phyloP scores from a whole-genome alignment of 53 echinoderm and acorn worm genomes.

The Apostichopus leukothele region DNA sequence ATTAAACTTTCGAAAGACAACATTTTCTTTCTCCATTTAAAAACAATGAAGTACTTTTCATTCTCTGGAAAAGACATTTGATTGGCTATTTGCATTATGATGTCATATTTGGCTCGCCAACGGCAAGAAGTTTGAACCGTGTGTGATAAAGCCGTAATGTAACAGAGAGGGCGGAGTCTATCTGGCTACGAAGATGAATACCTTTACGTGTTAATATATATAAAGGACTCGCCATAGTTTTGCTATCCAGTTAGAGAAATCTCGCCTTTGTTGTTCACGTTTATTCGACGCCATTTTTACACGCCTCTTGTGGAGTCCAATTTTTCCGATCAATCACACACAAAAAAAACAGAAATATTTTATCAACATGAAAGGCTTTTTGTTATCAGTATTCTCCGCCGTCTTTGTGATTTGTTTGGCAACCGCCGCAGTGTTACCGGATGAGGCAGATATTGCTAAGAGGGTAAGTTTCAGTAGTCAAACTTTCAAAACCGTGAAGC shows the following conservation, averaged over 20 bases:
- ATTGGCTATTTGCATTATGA: background rate
- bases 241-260: background rate
- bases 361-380: slow-evolving; percentile 37
- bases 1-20: no score
- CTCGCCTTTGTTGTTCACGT: background rate
- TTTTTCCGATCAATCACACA: background rate
- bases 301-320: background rate
- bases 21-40: no score
- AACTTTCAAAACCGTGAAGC: no score
- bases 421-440: slow-evolving; percentile 34
- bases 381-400: slow-evolving; percentile 26
- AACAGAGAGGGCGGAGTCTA: background rate
- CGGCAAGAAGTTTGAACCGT: background rate
- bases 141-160: background rate
- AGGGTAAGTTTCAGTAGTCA: slow-evolving; percentile 10
- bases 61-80: background rate
- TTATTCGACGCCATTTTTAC: background rate
- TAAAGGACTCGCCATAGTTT: background rate
- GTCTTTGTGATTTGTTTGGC: slow-evolving; percentile 23
- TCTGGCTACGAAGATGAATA: background rate
- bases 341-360: background rate
- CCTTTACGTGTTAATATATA: background rate
- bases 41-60: background rate
- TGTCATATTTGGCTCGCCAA: background rate
- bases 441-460: slow-evolving; percentile 30